phyloP scores from a whole-genome alignment of 92 coral and sea anemone species.

The Zoanthus gigantus region DNA sequence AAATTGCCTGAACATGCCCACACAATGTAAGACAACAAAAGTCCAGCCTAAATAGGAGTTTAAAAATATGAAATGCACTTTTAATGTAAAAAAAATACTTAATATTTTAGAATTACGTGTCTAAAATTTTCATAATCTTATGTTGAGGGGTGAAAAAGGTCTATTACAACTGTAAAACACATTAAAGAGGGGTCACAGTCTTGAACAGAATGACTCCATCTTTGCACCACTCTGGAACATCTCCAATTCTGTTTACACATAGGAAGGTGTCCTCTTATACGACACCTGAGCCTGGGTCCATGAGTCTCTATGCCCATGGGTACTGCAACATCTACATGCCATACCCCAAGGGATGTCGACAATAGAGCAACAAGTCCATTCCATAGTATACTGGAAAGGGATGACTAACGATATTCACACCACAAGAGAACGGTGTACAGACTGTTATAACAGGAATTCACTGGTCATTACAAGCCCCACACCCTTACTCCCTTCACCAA shows the following conservation, averaged over 20 bases:
- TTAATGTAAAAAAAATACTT: too few relatives aligned
- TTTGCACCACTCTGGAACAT: neutral
- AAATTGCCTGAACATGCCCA: slow-evolving; percentile 93
- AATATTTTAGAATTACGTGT: too few relatives aligned
- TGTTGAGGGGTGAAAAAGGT: too few relatives aligned
- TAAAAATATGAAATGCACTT: neutral
- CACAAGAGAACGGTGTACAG: neutral
- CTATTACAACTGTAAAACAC: neutral
- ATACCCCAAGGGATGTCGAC: neutral
- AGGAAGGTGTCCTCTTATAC: neutral
- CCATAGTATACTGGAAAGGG: neutral
- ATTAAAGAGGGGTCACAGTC: neutral
- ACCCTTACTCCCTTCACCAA: neutral
- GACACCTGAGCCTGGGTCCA: neutral
- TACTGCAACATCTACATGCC: neutral
- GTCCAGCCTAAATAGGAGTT: slow-evolving; percentile 75
- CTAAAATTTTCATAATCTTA: too few relatives aligned
- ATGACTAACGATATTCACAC: neutral
- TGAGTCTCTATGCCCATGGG: neutral
- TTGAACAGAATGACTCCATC: neutral
- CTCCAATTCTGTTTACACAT: neutral
- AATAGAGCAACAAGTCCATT: neutral
- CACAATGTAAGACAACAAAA: slow-evolving; percentile 75
- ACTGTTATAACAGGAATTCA: neutral
- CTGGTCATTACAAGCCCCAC: neutral